Percentiles rank a stretch among this genome's conserved stretches.
phyloP scores from a whole-genome alignment of 2,888 invertebrate genomes.

The Siphonodentalium dalli region DNA sequence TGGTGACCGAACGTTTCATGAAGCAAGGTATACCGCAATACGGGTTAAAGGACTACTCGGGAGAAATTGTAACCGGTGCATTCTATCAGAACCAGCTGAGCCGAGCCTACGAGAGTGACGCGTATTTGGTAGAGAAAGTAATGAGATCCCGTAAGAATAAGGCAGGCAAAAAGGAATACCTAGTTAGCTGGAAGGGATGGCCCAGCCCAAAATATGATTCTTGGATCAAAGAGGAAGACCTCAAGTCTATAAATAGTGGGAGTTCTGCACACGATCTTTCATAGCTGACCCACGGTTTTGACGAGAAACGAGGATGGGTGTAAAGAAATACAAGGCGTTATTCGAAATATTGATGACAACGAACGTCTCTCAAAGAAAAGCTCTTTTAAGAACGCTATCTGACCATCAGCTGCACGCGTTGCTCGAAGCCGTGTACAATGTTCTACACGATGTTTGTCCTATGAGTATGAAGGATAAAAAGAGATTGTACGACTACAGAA shows the following conservation, averaged over 20 bases:
- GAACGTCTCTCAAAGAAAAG: too few species aligned
- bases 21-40: slow-evolving; percentile 16
- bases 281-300: too few species aligned
- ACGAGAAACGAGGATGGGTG: too few species aligned
- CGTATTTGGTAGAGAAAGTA: slow-evolving; percentile 19
- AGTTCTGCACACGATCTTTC: too few species aligned
- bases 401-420: too few species aligned
- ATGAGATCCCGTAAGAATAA: slow-evolving; percentile 9
- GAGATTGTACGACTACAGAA: too few species aligned
- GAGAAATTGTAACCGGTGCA: slow-evolving; percentile 16
- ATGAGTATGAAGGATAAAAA: too few species aligned
- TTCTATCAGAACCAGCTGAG: slow-evolving; percentile 25
- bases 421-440: too few species aligned
- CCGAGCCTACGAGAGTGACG: slow-evolving; percentile 17
- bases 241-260: slow-evolving; percentile 8
- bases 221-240: slow-evolving; percentile 17
- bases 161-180: slow-evolving; percentile 1
- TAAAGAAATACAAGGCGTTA: too few species aligned
- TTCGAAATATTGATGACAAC: too few species aligned
- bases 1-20: slow-evolving; percentile 16
- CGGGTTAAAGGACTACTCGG: slow-evolving; percentile 15
- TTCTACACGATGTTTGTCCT: too few species aligned
- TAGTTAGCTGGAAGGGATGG: slow-evolving; percentile 22
- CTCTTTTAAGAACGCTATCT: too few species aligned
- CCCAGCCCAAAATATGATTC: slow-evolving; percentile 18